Conservation (phyloP, 2,113 vertebrate genomes). For the Promerops cafer region DNA sequence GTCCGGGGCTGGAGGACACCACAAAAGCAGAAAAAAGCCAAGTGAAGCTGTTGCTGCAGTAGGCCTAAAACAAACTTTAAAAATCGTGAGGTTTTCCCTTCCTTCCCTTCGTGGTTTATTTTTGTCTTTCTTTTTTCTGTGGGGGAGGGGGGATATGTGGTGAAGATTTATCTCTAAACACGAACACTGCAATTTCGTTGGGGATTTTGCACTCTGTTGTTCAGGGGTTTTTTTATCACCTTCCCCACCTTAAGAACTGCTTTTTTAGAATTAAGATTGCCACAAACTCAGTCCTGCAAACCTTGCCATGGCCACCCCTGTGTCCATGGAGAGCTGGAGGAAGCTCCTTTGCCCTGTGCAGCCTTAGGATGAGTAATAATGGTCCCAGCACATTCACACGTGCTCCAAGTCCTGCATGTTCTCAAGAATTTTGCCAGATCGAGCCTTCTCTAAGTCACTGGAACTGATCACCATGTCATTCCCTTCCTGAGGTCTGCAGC, state of each 20-base stretch:
- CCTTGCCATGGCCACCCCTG: not conserved
- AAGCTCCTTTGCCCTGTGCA: not conserved
- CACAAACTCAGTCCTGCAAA: not conserved
- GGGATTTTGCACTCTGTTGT: not conserved
- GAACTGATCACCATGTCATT: not conserved
- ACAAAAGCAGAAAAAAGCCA: not conserved
- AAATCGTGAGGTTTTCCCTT: slow-evolving; percentile 33
- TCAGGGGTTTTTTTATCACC: not conserved
- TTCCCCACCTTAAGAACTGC: not conserved
- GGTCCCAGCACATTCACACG: not conserved
- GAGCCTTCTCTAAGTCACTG: not conserved
- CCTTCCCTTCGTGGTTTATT: slow-evolving; percentile 50
- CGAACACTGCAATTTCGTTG: not conserved
- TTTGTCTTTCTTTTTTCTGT: not conserved
- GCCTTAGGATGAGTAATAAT: not conserved
- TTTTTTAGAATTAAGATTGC: not conserved
- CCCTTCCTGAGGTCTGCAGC: not conserved
- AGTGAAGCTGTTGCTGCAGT: not conserved
- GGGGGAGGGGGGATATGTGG: not conserved
- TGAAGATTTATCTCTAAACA: not conserved
- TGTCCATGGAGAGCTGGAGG: not conserved
- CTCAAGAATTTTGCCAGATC: not conserved
- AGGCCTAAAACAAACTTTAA: not conserved
- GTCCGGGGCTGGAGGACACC: not conserved
- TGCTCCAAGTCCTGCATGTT: not conserved